A percentile compares a stretch with the other conserved stretches of the same genome.
Conservation (phyloP, 2,113 vertebrate species). For the Gambusia holbrooki region DNA sequence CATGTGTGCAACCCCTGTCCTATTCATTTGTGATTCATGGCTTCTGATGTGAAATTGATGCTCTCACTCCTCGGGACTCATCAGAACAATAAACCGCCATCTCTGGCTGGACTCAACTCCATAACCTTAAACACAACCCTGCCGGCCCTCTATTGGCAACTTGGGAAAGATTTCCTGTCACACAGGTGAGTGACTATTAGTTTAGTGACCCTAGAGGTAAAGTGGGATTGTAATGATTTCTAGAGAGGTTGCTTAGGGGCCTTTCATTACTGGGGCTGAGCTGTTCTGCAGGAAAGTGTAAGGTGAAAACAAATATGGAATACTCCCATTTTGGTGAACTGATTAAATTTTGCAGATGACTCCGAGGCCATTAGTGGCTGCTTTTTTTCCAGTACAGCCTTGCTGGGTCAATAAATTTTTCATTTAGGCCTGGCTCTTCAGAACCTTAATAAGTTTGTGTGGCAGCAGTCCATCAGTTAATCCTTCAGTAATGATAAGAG, state of each 20-base stretch:
- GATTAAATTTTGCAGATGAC: slow-evolving; percentile 60
- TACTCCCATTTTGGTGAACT: slow-evolving; percentile 39
- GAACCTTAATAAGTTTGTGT: neutral
- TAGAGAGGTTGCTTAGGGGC: slow-evolving; percentile 61
- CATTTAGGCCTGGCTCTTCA: neutral
- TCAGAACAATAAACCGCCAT: slow-evolving; percentile 59
- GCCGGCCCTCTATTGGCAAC: slow-evolving; percentile 58
- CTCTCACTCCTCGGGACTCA: slow-evolving; percentile 38
- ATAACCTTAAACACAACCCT: slow-evolving; percentile 76
- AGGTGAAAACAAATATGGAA: slow-evolving; percentile 59
- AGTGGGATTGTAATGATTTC: slow-evolving; percentile 75
- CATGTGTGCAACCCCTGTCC: slow-evolving; percentile 6
- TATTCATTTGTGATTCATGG: slow-evolving; percentile 43
- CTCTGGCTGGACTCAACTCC: slow-evolving; percentile 58
- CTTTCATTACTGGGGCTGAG: slow-evolving; percentile 66
- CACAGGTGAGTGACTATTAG: slow-evolving; percentile 78
- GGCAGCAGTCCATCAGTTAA: slow-evolving; percentile 6
- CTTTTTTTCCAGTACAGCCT: slow-evolving; percentile 23
- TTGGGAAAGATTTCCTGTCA: slow-evolving; percentile 80
- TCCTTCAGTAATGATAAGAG: neutral
- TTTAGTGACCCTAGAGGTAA: slow-evolving; percentile 71
- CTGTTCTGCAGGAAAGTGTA: slow-evolving; percentile 29
- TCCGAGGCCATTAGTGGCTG: slow-evolving; percentile 39
- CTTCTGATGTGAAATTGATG: slow-evolving; percentile 2
- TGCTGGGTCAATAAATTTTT: slow-evolving; percentile 38